Percentiles rank a stretch among this genome's conserved stretches.
Conservation (phyloP, 2,888 invertebrate species). For the Heliconius erato region DNA sequence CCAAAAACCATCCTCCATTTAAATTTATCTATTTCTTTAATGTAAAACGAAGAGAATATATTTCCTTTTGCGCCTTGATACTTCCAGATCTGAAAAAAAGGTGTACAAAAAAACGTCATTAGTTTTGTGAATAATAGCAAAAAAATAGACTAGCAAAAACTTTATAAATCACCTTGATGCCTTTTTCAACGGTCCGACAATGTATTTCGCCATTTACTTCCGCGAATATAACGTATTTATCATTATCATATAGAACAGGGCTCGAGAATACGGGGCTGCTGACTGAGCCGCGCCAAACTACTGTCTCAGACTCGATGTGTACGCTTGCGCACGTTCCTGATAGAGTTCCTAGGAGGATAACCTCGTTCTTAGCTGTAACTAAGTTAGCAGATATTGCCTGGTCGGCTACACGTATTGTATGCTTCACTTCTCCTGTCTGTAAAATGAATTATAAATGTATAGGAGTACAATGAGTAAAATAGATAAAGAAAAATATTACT, state of each 20-base stretch:
- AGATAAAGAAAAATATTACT: neutral
- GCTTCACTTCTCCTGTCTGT: conserved; percentile 80
- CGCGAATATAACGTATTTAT: conserved; percentile 83
- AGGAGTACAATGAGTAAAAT: neutral
- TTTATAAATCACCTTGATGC: conserved; percentile 69
- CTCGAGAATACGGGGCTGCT: conserved; percentile 88
- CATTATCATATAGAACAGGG: conserved; percentile 84
- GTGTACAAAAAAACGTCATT: conserved; percentile 30
- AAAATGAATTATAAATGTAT: conserved; percentile 55
- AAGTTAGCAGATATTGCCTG: conserved; percentile 83
- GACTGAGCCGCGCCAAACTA: conserved; percentile 87
- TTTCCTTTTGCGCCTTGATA: conserved; percentile 86
- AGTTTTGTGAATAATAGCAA: conserved; percentile 11
- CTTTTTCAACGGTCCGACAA: conserved; percentile 80
- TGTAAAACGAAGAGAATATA: conserved; percentile 89
- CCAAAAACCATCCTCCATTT: conserved; percentile 87
- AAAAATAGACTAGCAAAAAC: conserved; percentile 18
- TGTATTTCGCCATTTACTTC: conserved; percentile 86
- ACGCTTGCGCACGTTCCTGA: conserved; percentile 86
- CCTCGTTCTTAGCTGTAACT: conserved; percentile 71
- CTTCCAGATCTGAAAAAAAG: conserved; percentile 86
- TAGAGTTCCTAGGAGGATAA: conserved; percentile 83
- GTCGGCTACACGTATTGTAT: conserved; percentile 70
- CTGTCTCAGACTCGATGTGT: conserved; percentile 76
- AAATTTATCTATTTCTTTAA: conserved; percentile 73